Conservation (phyloP, 2,113 vertebrate genomes). For the Eolophus roseicapilla region DNA sequence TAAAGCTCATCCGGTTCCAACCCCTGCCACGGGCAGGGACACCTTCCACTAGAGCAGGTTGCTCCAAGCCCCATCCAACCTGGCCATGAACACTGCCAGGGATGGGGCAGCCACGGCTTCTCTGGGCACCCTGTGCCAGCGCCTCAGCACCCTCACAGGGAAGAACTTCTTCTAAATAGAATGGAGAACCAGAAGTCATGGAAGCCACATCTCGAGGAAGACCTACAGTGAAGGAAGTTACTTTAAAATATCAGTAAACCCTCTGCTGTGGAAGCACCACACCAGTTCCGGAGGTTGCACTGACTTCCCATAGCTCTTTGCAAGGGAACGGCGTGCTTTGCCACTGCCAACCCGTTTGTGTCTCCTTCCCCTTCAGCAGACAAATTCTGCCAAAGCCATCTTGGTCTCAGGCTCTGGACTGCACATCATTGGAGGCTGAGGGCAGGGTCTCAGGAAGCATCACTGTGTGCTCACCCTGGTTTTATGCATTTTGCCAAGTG, state of each 20-base stretch:
- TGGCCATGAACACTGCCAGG: not conserved
- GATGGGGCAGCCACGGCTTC: too few relatives aligned
- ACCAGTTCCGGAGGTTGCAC: not conserved
- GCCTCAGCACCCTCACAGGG: too few relatives aligned
- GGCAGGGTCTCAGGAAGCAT: not conserved
- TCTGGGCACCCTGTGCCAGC: too few relatives aligned
- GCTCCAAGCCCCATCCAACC: too few relatives aligned
- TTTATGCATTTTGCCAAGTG: not conserved
- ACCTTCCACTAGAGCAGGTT: not conserved
- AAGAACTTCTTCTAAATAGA: not conserved
- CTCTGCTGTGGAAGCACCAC: not conserved
- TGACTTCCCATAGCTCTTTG: not conserved
- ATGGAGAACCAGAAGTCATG: not conserved
- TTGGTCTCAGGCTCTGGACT: not conserved
- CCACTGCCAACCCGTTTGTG: not conserved
- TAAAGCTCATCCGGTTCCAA: not conserved
- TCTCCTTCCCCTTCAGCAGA: not conserved
- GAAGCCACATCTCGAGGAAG: not conserved
- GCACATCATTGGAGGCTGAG: not conserved
- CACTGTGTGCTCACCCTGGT: rapidly evolving
- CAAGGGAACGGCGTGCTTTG: not conserved
- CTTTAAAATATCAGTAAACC: not conserved
- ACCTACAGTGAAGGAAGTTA: not conserved
- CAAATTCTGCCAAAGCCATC: not conserved
- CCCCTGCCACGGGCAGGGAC: not conserved